A percentile compares a stretch with the other conserved stretches of the same genome.
These are phyloP conservation scores for Orthonevra nobilis DNA, from an alignment of 2,888 invertebrate genomes.

Conservation along the genomic window DNA sequence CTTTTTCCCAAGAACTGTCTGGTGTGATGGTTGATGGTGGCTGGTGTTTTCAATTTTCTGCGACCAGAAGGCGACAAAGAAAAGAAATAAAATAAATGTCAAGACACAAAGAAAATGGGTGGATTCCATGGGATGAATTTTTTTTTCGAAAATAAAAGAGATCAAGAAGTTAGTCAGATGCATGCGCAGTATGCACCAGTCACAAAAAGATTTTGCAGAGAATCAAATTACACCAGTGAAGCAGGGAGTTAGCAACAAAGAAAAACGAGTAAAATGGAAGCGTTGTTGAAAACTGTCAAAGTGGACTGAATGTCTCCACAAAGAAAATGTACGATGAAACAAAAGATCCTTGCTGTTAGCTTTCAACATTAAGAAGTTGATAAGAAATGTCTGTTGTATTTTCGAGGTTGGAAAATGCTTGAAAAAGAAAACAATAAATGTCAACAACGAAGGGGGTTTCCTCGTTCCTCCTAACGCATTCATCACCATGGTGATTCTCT, in stretches of 20 bases:
- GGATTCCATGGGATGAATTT: conserved; percentile 30
- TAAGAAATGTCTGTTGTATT: conserved; percentile 54
- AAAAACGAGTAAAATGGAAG: conserved; percentile 20
- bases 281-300: conserved; percentile 50
- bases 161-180: conserved; percentile 2
- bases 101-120: conserved; percentile 48
- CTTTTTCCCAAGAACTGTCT: not conserved
- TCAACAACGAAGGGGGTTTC: conserved; percentile 30
- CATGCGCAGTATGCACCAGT: conserved; percentile 51
- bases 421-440: conserved; percentile 47
- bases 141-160: conserved; percentile 6
- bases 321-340: not conserved
- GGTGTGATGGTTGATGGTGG: no score
- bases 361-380: conserved; percentile 52
- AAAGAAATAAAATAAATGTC: conserved; percentile 30
- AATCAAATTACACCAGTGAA: conserved; percentile 58
- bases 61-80: conserved; percentile 15
- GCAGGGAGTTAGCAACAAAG: conserved; percentile 21
- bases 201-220: conserved; percentile 40
- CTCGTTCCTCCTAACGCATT: conserved; percentile 25
- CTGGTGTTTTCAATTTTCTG: conserved; percentile 19
- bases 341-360: conserved; percentile 10
- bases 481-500: conserved; percentile 12
- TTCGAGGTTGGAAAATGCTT: conserved; percentile 27
- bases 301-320: conserved; percentile 27